Conservation (phyloP, 2,888 invertebrate species). For the Drosophila pseudotalamancana region DNA sequence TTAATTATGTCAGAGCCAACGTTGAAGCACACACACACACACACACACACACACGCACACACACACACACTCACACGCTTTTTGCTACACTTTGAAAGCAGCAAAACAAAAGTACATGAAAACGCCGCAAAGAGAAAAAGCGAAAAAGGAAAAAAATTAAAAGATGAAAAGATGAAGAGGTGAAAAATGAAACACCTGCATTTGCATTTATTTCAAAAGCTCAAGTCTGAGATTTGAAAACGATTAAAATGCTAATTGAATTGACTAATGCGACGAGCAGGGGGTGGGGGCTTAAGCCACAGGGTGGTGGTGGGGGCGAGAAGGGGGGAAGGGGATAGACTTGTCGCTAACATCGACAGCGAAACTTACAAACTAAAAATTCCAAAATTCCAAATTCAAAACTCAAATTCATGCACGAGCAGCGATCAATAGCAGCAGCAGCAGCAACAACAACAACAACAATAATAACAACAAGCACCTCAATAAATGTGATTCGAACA, state of each 20-base stretch:
- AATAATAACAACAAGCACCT: slow-evolving; percentile 8
- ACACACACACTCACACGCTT: slow-evolving; percentile 30
- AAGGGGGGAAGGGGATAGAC: background rate
- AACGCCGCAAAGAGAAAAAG: slow-evolving; percentile 41
- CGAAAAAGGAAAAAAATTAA: background rate
- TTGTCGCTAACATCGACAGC: slow-evolving; percentile 23
- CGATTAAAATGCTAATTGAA: slow-evolving; percentile 43
- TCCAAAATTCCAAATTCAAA: slow-evolving; percentile 16
- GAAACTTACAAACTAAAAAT: slow-evolving; percentile 28
- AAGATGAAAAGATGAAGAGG: background rate
- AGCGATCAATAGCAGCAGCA: slow-evolving; percentile 29
- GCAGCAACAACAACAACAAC: slow-evolving; percentile 11
- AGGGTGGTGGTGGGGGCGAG: background rate
- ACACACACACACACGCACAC: slow-evolving; percentile 9
- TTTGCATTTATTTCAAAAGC: slow-evolving; percentile 24
- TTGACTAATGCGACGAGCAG: background rate
- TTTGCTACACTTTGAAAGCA: slow-evolving; percentile 12
- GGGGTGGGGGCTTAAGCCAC: background rate
- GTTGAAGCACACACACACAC: slow-evolving; percentile 29
- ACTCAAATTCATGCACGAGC: slow-evolving; percentile 44
- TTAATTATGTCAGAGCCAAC: slow-evolving; percentile 68
- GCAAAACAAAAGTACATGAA: background rate
- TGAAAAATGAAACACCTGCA: background rate
- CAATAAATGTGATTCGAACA: too few species aligned
- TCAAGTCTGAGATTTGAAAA: slow-evolving; percentile 23